Base-by-base conservation (phyloP, 2,113 vertebrate genomes). In the Caranx ignobilis region DNA sequence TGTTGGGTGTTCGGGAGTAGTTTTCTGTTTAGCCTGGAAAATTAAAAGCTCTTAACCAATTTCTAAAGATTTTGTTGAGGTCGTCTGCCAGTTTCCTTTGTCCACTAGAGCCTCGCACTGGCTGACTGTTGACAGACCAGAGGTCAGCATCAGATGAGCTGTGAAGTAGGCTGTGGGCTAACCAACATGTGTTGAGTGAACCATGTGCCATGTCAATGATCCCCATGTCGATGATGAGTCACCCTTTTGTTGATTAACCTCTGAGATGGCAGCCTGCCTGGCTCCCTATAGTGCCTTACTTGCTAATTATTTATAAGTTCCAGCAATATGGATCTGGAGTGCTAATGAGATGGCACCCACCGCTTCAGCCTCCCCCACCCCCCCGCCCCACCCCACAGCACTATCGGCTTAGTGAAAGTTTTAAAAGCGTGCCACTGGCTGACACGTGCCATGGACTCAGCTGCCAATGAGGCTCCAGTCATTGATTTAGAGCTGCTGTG, bases 301-400 rank as follows among this genome's bases (percentile, higher is more conserved):
- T 50, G 35, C 83, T 88, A 84, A 92, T 91, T 88, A 87, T 88
- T 82, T 88, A 80, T 77, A 86, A 84, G 74, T 88, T 74, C 34
- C 54, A 61, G 69, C 62, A 62, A 82, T 88, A 85, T 78, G 81
- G 78, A 90, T 90, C 71, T 78, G 67, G 82, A 78, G 84, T 75
- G 69, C 79, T 89, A 92, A 92, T 93, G 83, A 85, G 57, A 69
- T 79, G 65, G 31, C 72, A 50, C 81, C 79, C 71, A 13, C 61
- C 81, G 77, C 67, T 74, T 39, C 37, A 35, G 0, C 56, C 39
- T 43, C 68, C 75, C 43, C 19, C 68, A 48, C 15, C 68, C 64
- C 61, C 56, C 74, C 66, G 47, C 76, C 66, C 52, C 19, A 8
- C 35, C 32, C 50, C 52, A 52, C 72, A 26, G 26, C 26, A 26